A percentile compares a stretch with the other conserved stretches of the same genome.
Evolutionary conservation across 30 jellyfish, hydroid and myxozoan genomes (phyloP).

Genomic region (Aurelia coerulea): DNA sequence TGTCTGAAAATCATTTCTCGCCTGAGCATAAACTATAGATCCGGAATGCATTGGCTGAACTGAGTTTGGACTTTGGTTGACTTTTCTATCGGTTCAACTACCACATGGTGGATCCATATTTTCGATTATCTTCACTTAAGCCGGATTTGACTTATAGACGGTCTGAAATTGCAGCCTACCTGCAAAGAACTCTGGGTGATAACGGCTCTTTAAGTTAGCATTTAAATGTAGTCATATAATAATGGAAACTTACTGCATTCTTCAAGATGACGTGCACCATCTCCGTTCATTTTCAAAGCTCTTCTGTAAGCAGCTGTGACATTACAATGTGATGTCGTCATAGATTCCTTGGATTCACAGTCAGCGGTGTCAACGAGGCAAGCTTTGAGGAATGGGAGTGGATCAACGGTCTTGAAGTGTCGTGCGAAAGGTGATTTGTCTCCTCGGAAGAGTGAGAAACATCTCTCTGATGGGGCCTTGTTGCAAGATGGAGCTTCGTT

Average conservation of each 20-base stretch:
- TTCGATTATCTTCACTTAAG: too few relatives aligned
- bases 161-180: too few relatives aligned
- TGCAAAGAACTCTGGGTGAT: too few relatives aligned
- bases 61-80: too few relatives aligned
- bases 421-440: constrained; percentile 66
- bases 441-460: constrained; percentile 69
- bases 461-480: constrained; percentile 87
- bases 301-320: constrained; percentile 88
- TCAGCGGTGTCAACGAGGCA: constrained; percentile 90
- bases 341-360: constrained; percentile 61
- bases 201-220: too few relatives aligned
- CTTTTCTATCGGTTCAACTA: too few relatives aligned
- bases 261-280: constrained; percentile 30
- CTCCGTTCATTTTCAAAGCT: constrained; percentile 58
- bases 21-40: too few relatives aligned
- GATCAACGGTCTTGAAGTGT: constrained; percentile 73
- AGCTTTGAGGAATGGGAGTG: constrained; percentile 93
- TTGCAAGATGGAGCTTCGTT: constrained; percentile 73
- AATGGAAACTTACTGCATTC: constrained; percentile 82
- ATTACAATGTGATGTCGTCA: constrained; percentile 70
- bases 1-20: too few relatives aligned
- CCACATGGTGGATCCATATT: too few relatives aligned
- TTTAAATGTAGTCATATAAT: too few relatives aligned
- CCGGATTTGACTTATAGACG: too few relatives aligned
- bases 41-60: too few relatives aligned